A percentile compares a stretch with the other conserved stretches of the same genome.
Conservation (phyloP, 2,113 vertebrate species). For the Herpetotheres cachinnans region DNA sequence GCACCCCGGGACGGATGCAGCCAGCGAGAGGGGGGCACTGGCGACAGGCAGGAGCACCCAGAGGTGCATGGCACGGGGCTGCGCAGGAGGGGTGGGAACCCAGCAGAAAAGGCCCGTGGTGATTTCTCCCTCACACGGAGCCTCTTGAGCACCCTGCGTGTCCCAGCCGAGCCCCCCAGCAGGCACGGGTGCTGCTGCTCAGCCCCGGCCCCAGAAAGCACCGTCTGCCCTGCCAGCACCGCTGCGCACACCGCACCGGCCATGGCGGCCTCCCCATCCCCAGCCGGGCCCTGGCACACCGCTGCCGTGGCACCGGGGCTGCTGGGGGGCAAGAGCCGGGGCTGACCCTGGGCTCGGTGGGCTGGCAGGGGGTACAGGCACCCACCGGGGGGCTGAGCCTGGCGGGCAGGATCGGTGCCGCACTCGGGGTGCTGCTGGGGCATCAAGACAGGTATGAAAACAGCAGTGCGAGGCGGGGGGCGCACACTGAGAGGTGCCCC, state of each 20-base stretch:
- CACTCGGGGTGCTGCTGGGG: neutral
- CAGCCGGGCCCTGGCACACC: neutral
- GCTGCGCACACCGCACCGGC: accelerated
- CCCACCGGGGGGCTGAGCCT: neutral
- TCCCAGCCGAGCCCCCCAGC: neutral
- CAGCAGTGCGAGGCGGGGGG: accelerated
- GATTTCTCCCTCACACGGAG: neutral
- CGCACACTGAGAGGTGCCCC: neutral
- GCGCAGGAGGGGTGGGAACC: neutral
- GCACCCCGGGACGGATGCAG: neutral
- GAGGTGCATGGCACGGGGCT: neutral
- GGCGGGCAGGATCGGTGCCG: neutral
- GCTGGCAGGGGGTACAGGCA: neutral
- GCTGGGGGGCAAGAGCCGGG: neutral
- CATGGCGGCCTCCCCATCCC: neutral
- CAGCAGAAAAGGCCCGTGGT: accelerated
- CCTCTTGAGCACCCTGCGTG: accelerated
- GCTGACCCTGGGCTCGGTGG: neutral
- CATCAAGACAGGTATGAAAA: accelerated
- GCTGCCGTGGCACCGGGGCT: neutral
- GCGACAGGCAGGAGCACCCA: neutral
- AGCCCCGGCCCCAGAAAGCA: neutral
- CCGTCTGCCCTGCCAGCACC: accelerated
- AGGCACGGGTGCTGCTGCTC: neutral
- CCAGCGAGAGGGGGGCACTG: neutral